Base-by-base conservation (phyloP, 1,140 invertebrate genomes). In the Atta colombica region DNA sequence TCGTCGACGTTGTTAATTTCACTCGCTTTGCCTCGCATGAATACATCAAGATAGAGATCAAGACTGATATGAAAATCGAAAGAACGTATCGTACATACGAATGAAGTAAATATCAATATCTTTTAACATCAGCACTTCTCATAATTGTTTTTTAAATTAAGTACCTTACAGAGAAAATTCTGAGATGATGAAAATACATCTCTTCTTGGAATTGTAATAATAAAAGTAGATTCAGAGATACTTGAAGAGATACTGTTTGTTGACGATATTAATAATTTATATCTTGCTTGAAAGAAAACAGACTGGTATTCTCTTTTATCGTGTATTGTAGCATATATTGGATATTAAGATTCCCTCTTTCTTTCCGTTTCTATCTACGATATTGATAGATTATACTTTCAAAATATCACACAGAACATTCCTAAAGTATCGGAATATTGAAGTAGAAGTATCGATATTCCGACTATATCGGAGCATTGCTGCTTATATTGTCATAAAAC, bases 311-410 rank as follows among this genome's bases (percentile, higher is more conserved):
- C 61, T 25, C 18, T 8, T 66, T 35, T 80, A 21, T 69, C 65
- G 12, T 21, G 16, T 14, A n/a, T 28, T 25, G 25, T 66, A 21
- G 61, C 28, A 58, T 10, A 61, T 58, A 72, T 28, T 45, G 25
- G 31, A 82, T 60, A 74, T n/a, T 53, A 28, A 49, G 51, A 31
- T 18, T 61, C 25, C 16, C 16, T 28, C 21, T 28, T 25, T 25
- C n/a, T 49, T 49, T 69, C 39, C 2, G 12, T 14, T 35, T 68
- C n/a, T 21, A 14, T 5, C 25, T 45, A 28, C n/a, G 14, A 72
- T 72, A 81, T 81, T 69, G 77, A 18, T 58, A 49, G 39, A 82
- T 82, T 82, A 82, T 74, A 82, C 80, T 82, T 82, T 60, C 16
- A 82, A 72, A 82, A 60, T 82, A 72, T 66, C 66, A 45, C 8